Percentiles rank a stretch among this genome's conserved stretches.
These are phyloP conservation scores for Euzophera pinguis DNA, from an alignment of 2,888 invertebrate species.

Conservation along the genomic window DNA sequence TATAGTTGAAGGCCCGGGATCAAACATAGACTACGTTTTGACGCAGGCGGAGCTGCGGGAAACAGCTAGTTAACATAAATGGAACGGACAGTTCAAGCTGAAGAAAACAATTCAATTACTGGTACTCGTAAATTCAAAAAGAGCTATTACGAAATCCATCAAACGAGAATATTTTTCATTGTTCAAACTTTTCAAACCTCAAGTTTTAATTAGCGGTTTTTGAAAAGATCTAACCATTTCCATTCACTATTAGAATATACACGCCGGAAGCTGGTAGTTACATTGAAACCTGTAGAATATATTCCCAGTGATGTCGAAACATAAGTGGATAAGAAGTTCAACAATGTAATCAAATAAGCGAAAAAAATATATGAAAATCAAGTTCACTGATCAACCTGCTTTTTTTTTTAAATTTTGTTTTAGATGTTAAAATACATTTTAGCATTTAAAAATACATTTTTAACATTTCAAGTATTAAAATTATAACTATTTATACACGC, in stretches of 20 bases:
- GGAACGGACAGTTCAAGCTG: no score
- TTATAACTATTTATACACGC: no score
- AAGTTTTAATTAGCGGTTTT: slow-evolving; percentile 5
- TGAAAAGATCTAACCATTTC: slow-evolving; percentile 7
- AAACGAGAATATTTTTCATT: background rate
- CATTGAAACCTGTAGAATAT: slow-evolving; percentile 15
- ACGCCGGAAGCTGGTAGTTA: background rate
- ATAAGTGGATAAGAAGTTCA: background rate
- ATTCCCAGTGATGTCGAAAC: background rate
- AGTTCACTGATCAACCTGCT: no score
- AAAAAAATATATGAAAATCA: background rate
- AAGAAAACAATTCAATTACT: background rate
- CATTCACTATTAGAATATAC: slow-evolving; percentile 9
- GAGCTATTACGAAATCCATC: background rate
- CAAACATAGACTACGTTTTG: no score
- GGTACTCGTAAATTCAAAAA: background rate
- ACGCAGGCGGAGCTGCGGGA: no score
- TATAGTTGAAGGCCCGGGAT: no score
- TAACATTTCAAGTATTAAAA: no score
- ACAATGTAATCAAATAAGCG: background rate
- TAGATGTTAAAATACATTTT: no score
- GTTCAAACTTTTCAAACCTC: background rate
- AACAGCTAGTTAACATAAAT: no score
- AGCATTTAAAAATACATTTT: no score
- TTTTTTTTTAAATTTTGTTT: no score